Evolutionary conservation across 2,113 vertebrate species (phyloP).

Genomic region (Sciurus niger): DNA sequence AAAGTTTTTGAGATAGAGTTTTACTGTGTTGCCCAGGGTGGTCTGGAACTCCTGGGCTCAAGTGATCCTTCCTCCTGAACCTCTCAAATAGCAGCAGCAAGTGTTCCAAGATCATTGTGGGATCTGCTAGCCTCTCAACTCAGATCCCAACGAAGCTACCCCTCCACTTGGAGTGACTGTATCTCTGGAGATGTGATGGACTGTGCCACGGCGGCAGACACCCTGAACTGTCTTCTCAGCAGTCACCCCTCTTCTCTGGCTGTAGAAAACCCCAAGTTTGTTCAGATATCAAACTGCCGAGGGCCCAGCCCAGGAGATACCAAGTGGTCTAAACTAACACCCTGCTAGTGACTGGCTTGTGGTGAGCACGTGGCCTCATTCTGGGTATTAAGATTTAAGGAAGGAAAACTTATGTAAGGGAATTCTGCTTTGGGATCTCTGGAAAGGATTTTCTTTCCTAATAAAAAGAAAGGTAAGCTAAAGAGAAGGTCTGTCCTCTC

Average conservation of each 20-base stretch:
- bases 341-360: background rate
- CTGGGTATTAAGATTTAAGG: background rate
- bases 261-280: background rate
- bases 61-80: background rate
- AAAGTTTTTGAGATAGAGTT: background rate
- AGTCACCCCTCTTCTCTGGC: background rate
- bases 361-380: background rate
- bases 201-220: background rate
- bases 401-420: too few relatives aligned
- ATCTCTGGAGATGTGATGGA: background rate
- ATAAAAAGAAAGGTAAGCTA: background rate
- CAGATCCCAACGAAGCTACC: background rate
- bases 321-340: background rate
- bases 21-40: background rate
- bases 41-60: background rate
- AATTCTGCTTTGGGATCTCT: background rate
- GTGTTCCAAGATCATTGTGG: background rate
- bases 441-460: background rate
- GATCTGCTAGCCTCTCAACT: background rate
- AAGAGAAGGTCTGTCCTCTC: background rate
- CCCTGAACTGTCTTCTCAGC: too few relatives aligned
- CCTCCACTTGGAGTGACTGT: background rate
- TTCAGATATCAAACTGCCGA: background rate
- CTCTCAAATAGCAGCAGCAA: background rate
- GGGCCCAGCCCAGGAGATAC: background rate